Evolutionary conservation across 2,113 vertebrate genomes (phyloP).

Genomic region (Epinephelus lanceolatus): DNA sequence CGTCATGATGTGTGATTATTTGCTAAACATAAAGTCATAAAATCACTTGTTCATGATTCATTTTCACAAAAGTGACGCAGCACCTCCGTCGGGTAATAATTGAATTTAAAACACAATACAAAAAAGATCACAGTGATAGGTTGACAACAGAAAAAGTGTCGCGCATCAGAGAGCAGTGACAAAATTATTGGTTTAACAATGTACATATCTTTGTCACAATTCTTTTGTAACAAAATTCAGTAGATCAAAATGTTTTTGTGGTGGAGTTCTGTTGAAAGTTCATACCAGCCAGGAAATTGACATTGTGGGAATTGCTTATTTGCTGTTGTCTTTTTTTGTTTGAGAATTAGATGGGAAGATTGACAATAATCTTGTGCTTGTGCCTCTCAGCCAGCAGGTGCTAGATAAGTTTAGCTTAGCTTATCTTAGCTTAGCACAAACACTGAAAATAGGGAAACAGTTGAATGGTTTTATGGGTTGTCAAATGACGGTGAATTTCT

Average conservation of each 20-base stretch:
- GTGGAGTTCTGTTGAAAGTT: neutral
- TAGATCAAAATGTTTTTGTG: neutral
- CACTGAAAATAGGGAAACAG: neutral
- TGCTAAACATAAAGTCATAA: slow-evolving; percentile 12
- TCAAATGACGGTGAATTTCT: neutral
- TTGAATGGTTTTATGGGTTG: neutral
- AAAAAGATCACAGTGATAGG: neutral
- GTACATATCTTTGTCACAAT: neutral
- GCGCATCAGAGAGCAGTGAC: neutral
- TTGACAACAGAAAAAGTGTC: neutral
- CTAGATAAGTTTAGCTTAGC: neutral
- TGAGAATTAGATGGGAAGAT: neutral
- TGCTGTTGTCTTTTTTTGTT: neutral
- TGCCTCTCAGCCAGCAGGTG: neutral
- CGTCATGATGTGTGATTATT: slow-evolving; percentile 8
- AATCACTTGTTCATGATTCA: neutral
- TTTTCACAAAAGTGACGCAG: neutral
- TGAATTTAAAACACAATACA: neutral
- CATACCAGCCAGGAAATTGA: neutral
- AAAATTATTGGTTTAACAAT: neutral
- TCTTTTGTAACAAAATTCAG: neutral
- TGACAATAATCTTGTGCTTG: neutral
- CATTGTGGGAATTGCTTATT: neutral
- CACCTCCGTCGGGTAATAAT: neutral
- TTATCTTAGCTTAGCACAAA: slow-evolving; percentile 1